Conservation (phyloP, 2,888 invertebrate species). For the Pocota personata region DNA sequence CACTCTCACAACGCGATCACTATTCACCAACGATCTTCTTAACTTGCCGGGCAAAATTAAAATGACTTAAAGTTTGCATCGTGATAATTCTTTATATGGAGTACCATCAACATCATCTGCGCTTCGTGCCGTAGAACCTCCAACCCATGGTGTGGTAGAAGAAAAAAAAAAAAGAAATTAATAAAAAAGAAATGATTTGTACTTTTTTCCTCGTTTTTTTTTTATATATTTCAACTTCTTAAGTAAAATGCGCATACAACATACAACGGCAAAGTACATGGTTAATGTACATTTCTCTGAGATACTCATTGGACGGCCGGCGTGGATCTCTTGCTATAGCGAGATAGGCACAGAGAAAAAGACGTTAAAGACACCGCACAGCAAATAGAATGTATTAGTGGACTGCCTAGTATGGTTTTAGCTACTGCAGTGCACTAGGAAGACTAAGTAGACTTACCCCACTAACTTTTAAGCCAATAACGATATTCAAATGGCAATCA, state of each 20-base stretch:
- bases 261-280: conserved; percentile 54
- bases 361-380: conserved; percentile 25
- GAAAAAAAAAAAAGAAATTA: conserved; percentile 54
- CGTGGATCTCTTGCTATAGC: neutral
- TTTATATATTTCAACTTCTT: conserved; percentile 56
- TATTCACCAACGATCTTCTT: conserved; percentile 63
- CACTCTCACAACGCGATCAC: conserved; percentile 27
- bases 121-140: conserved; percentile 59
- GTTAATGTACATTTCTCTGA: conserved; percentile 60
- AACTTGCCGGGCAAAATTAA: conserved; percentile 74
- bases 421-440: neutral
- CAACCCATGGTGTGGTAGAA: conserved; percentile 35
- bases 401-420: conserved; percentile 13
- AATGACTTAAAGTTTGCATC: conserved; percentile 76
- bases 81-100: conserved; percentile 77
- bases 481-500: conserved; percentile 48
- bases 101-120: conserved; percentile 57
- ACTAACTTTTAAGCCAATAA: conserved; percentile 16
- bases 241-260: conserved; percentile 52
- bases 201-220: conserved; percentile 46
- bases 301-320: conserved; percentile 23
- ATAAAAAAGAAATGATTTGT: conserved; percentile 68
- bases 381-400: conserved; percentile 49
- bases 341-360: conserved; percentile 16
- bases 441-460: neutral